These are phyloP conservation scores for Ophioderma brevispina DNA, from an alignment of 35 echinoderm and acorn worm genomes.

Conservation along the genomic window DNA sequence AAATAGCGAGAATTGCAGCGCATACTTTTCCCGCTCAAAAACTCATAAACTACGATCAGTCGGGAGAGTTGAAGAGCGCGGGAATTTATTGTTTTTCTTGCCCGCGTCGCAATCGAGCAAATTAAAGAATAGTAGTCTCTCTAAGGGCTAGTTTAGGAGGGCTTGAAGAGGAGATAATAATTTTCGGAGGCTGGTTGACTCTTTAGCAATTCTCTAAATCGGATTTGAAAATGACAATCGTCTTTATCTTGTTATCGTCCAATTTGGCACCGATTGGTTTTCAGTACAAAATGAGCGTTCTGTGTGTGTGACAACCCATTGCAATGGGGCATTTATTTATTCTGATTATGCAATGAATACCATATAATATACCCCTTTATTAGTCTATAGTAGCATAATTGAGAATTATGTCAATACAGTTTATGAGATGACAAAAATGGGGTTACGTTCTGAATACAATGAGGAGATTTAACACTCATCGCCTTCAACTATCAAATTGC, in stretches of 20 bases:
- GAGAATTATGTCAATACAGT: no score
- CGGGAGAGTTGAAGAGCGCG: not conserved
- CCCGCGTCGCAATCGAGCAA: not conserved
- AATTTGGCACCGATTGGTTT: not conserved
- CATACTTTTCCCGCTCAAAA: not conserved
- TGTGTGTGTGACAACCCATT: not conserved
- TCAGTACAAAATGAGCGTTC: not conserved
- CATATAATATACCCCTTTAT: no score
- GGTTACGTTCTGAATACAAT: no score
- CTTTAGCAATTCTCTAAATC: not conserved
- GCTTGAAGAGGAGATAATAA: not conserved
- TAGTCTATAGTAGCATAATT: no score
- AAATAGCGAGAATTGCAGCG: not conserved
- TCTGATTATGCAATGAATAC: no score
- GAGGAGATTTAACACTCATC: no score
- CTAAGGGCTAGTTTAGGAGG: slow-evolving; percentile 12
- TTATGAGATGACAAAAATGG: no score
- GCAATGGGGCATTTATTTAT: no score
- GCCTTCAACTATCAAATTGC: no score
- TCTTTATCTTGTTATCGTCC: not conserved
- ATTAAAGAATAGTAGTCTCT: not conserved
- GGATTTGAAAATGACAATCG: not conserved
- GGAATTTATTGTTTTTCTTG: slow-evolving; percentile 2
- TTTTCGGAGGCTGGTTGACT: not conserved
- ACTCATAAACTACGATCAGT: not conserved